Evolutionary conservation across 2,797 vertebrate genomes (phyloP), one percentile per base, ranked within the genome.

Genomic region (Sciurus vulgaris): DNA sequence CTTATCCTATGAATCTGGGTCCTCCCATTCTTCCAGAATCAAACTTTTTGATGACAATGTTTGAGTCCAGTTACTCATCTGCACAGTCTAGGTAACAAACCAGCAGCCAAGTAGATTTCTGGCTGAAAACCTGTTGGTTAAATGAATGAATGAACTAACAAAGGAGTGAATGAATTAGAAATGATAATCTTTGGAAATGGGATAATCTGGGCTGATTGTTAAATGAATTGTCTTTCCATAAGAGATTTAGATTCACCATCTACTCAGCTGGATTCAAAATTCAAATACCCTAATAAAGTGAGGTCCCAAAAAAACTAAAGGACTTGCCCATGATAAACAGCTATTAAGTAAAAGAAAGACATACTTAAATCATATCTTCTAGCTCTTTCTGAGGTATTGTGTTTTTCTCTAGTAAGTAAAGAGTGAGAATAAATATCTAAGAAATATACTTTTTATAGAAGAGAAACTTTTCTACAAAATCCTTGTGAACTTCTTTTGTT

Each of bases 401-500:
- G 14, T 69, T 97, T 95, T 69, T 49, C 65, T 72, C 86, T 89
- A 86, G 67, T 93, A 90, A 96, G 78, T 44, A 30, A 44, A 47
- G 14, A 95, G 47, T 79, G 17, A 95, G 86, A 94, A 90, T 65
- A 94, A 78, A 87, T 89, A 93, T 69, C 59, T 89, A 81, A 97
- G 86, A 95, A 91, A 89, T 81, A 59, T 26, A 95, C 47, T 89
- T 96, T 87, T 92, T 73, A 89, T 28, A 89, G 77, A 82, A 84
- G 86, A 94, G 86, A 93, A 94, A 92, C 61, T 97, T 96, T 96
- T 92, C 94, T 89, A 17, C 92, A 93, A 97, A 95, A 95, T 96
- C 56, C 30, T 91, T 54, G 44, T 77, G 93, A 93, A 95, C 91
- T 96, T 93, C 89, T 94, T 97, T 96, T 97, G 82, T 86, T 96